phyloP scores from a whole-genome alignment of 2,888 invertebrate species.

The Psococerastis gibbosa region DNA sequence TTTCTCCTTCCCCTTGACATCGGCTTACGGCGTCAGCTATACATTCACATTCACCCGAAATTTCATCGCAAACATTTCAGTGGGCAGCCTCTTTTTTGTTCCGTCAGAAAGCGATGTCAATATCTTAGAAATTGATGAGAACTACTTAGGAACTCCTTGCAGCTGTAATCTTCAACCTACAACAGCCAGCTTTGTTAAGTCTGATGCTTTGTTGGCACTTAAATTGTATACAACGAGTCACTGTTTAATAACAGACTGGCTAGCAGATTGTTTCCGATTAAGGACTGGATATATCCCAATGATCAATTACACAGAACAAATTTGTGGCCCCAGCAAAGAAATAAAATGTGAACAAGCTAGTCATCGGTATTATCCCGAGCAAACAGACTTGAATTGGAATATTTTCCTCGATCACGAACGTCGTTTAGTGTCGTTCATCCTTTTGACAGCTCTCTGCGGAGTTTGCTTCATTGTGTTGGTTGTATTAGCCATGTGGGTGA shows the following conservation, averaged over 20 bases:
- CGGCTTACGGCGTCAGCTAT: slow-evolving; percentile 27
- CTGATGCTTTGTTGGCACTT: slow-evolving; percentile 27
- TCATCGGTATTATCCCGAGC: slow-evolving; percentile 16
- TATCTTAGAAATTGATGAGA: slow-evolving; percentile 33
- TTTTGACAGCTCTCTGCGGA: slow-evolving; percentile 33
- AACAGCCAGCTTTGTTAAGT: slow-evolving; percentile 32
- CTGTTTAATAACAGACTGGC: slow-evolving; percentile 36
- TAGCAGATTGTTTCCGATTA: slow-evolving; percentile 44
- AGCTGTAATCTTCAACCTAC: slow-evolving; percentile 39
- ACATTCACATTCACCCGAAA: slow-evolving; percentile 37
- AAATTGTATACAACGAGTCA: slow-evolving; percentile 34
- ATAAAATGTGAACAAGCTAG: slow-evolving; percentile 38
- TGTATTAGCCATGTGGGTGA: slow-evolving; percentile 36
- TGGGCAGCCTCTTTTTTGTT: slow-evolving; percentile 37
- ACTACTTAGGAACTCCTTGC: slow-evolving; percentile 42
- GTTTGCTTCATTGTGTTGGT: slow-evolving; percentile 34
- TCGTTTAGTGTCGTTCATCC: slow-evolving; percentile 28
- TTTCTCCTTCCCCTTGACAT: slow-evolving; percentile 22
- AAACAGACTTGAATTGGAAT: slow-evolving; percentile 12
- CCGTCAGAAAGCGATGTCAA: slow-evolving; percentile 27
- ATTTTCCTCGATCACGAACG: slow-evolving; percentile 15
- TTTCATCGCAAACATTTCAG: slow-evolving; percentile 31
- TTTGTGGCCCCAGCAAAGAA: slow-evolving; percentile 32
- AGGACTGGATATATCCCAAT: slow-evolving; percentile 42
- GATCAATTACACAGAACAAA: slow-evolving; percentile 37